phyloP scores from a whole-genome alignment of 2,888 invertebrate species.

The Cephus pulcher region DNA sequence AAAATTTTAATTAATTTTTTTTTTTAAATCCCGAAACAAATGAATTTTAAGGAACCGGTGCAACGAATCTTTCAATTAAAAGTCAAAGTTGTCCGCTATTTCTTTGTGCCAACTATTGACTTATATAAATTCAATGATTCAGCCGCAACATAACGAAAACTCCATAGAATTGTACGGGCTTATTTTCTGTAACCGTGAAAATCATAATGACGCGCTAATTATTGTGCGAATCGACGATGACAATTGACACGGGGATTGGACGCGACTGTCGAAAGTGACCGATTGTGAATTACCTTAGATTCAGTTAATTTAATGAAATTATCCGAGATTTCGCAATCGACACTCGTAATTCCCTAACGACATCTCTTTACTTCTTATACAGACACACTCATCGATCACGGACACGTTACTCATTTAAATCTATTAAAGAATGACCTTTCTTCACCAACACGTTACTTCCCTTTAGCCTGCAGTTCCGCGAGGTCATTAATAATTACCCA shows the following conservation, averaged over 20 bases:
- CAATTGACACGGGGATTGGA: background rate
- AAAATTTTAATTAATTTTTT: background rate
- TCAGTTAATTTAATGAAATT: background rate
- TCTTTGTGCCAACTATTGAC: background rate
- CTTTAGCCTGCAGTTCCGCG: background rate
- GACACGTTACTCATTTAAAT: background rate
- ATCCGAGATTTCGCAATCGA: background rate
- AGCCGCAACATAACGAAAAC: background rate
- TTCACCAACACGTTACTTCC: background rate
- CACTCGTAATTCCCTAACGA: background rate
- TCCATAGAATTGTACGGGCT: background rate
- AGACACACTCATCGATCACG: background rate
- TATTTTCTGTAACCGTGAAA: constrained; percentile 21
- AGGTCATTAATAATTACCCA: background rate
- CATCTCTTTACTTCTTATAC: background rate
- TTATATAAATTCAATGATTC: too few species aligned
- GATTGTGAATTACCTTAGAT: background rate
- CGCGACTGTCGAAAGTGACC: constrained; percentile 2
- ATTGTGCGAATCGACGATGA: constrained; percentile 31
- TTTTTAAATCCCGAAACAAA: background rate
- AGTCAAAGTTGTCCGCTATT: background rate
- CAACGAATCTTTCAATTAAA: background rate
- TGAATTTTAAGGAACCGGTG: background rate
- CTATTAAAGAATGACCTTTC: background rate
- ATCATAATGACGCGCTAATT: constrained; percentile 34